phyloP scores from a whole-genome alignment of 1,140 invertebrate species.

The Geopemphigus sp. region DNA sequence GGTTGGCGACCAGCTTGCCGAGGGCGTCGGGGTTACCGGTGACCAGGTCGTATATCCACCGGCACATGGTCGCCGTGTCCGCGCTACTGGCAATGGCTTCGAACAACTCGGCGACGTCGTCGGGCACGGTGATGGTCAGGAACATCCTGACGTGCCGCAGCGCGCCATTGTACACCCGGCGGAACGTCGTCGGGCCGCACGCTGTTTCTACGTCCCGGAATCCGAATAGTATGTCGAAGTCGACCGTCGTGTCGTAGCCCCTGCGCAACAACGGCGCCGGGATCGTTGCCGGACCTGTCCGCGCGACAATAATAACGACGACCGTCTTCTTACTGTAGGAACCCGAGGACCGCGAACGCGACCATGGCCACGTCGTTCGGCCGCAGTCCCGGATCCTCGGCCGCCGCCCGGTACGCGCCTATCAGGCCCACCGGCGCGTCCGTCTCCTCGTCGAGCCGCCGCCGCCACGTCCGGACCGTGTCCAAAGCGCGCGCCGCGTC shows the following conservation, averaged over 20 bases:
- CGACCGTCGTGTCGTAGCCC: background rate
- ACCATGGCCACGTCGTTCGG: background rate
- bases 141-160: background rate
- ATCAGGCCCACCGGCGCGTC: background rate
- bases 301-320: too few relatives aligned
- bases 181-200: background rate
- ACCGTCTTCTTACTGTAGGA: conserved; percentile 6
- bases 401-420: background rate
- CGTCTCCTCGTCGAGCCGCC: background rate
- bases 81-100: background rate
- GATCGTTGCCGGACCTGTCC: too few relatives aligned
- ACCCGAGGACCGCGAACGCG: background rate
- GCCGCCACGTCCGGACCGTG: background rate
- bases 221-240: background rate
- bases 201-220: background rate
- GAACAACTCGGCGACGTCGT: background rate
- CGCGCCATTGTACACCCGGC: background rate
- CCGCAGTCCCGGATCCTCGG: too few relatives aligned
- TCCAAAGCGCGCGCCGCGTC: background rate
- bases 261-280: too few relatives aligned
- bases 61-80: background rate
- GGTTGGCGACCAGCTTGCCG: background rate
- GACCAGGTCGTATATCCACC: background rate
- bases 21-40: background rate
- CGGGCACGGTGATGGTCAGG: background rate